Evolutionary conservation across 2,113 vertebrate genomes (phyloP).

Genomic region (Alligator sinensis): DNA sequence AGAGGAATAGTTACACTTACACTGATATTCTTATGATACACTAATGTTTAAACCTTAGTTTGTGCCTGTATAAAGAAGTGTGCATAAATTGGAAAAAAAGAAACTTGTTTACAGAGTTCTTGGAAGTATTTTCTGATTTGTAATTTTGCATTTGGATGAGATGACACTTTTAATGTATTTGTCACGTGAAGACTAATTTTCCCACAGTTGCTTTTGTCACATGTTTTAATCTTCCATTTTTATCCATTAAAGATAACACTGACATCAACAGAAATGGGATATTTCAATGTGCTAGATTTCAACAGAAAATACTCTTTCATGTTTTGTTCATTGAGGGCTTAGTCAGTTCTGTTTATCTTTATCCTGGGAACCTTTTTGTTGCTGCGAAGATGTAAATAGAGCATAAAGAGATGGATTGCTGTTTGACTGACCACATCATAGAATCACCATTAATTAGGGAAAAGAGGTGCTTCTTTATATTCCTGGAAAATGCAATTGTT

Average conservation of each 20-base stretch:
- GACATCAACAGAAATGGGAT: neutral
- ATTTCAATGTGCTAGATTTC: neutral
- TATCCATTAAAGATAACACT: neutral
- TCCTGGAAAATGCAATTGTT: rapidly evolving
- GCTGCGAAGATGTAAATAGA: neutral
- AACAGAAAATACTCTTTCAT: neutral
- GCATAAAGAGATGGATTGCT: neutral
- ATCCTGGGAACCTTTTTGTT: rapidly evolving
- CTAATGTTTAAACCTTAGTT: neutral
- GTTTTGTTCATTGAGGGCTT: neutral
- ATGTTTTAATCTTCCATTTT: neutral
- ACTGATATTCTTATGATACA: neutral
- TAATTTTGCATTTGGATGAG: neutral
- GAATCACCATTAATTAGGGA: neutral
- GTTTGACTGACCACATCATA: neutral
- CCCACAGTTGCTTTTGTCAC: neutral
- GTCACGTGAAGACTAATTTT: neutral
- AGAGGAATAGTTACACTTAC: neutral
- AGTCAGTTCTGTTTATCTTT: neutral
- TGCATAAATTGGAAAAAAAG: neutral
- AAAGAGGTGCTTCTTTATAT: rapidly evolving
- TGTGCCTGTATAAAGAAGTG: neutral
- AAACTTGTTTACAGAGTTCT: neutral
- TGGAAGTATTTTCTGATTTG: neutral
- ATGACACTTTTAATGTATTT: neutral